Conservation (phyloP, 1,140 invertebrate species). For the Pachypsylla venusta region DNA sequence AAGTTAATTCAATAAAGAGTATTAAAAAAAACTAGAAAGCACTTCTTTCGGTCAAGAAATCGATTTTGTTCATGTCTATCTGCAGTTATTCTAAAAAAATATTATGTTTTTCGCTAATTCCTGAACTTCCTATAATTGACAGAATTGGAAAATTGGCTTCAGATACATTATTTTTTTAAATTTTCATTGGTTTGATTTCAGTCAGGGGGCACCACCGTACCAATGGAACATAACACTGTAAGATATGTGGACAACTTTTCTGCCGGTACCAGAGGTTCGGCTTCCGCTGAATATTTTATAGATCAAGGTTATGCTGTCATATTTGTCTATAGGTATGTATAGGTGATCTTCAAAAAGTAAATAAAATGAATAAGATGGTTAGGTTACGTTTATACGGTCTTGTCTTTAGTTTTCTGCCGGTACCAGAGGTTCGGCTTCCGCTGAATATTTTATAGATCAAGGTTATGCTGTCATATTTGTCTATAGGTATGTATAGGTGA, state of each 20-base stretch:
- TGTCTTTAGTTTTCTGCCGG: constrained; percentile 98
- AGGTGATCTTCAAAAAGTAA: too few relatives aligned
- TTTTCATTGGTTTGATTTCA: constrained; percentile 30
- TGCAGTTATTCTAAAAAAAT: neutral
- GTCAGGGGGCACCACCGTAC: constrained; percentile 94
- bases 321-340: constrained; percentile 50
- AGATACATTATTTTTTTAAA: constrained; percentile 15
- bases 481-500: too few relatives aligned
- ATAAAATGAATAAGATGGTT: too few relatives aligned
- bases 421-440: constrained; percentile 79
- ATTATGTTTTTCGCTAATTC: neutral
- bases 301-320: constrained; percentile 61
- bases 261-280: constrained; percentile 81
- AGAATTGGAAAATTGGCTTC: constrained; percentile 13
- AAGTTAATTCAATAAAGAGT: too few relatives aligned
- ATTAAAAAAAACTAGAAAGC: too few relatives aligned
- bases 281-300: constrained; percentile 92
- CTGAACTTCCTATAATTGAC: neutral
- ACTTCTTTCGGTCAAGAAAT: neutral
- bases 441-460: constrained; percentile 85
- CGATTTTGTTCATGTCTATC: neutral
- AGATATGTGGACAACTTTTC: constrained; percentile 98
- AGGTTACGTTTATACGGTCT: too few relatives aligned
- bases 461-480: constrained; percentile 67
- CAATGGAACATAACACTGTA: constrained; percentile 91